These are phyloP conservation scores for Atopsyche davidsoni DNA, from an alignment of 1,140 invertebrate species.

Conservation along the genomic window DNA sequence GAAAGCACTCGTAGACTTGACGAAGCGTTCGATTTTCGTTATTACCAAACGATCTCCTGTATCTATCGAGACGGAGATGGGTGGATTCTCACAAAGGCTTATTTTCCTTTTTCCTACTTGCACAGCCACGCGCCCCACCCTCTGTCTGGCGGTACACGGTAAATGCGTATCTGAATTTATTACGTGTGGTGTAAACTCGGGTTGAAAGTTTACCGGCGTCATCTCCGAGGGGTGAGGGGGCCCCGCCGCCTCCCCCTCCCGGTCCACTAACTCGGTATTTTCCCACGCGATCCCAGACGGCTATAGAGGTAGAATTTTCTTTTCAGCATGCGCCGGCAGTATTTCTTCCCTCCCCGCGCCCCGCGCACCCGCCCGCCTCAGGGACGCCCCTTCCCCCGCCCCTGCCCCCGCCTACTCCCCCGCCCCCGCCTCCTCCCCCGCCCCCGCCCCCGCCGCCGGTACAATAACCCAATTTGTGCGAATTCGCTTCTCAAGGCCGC, in stretches of 20 bases:
- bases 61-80: no score
- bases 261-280: slow-evolving; percentile 23
- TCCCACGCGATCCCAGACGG: slow-evolving; percentile 28
- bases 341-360: slow-evolving; percentile 1
- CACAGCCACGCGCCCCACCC: no score
- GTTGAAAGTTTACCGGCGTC: no score
- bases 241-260: slow-evolving; percentile 10
- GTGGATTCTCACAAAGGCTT: no score
- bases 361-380: background rate
- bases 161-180: no score
- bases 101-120: no score
- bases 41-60: no score
- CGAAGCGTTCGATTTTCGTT: no score
- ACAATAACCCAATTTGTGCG: slow-evolving; percentile 31
- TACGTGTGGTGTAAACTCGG: no score
- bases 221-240: background rate
- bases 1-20: no score
- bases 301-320: slow-evolving; percentile 21
- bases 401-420: background rate
- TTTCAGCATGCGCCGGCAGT: slow-evolving; percentile 18
- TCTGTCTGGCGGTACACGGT: no score
- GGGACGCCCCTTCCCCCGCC: background rate
- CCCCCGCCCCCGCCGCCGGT: slow-evolving; percentile 15
- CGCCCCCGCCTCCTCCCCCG: background rate
- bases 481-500: slow-evolving; percentile 30